These are phyloP conservation scores for Mythimna albipuncta DNA, from an alignment of 2,888 invertebrate species.

Conservation along the genomic window DNA sequence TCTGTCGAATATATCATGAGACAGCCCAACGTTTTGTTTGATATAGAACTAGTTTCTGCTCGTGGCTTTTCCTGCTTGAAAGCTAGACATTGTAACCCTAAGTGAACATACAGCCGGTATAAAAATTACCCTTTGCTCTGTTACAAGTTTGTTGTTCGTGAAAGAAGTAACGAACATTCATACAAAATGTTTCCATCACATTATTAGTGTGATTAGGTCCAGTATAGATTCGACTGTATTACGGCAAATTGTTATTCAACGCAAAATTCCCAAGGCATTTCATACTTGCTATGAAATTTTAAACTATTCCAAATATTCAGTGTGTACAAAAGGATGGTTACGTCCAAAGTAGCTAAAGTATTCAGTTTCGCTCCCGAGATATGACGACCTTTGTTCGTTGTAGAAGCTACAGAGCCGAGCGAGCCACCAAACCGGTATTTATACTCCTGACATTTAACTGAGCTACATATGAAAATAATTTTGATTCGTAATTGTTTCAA, in stretches of 20 bases:
- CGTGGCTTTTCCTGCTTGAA: too few relatives aligned
- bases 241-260: background rate
- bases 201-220: too few relatives aligned
- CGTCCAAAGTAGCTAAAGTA: constrained; percentile 40
- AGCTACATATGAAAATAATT: constrained; percentile 70
- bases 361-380: constrained; percentile 53
- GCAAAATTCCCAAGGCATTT: constrained; percentile 7
- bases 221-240: background rate
- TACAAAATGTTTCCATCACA: too few relatives aligned
- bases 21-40: too few relatives aligned
- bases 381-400: constrained; percentile 58
- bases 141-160: too few relatives aligned
- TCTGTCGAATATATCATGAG: background rate
- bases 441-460: constrained; percentile 72
- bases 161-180: too few relatives aligned
- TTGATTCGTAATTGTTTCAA: constrained; percentile 59
- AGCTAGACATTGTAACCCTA: too few relatives aligned
- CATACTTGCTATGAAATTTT: constrained; percentile 14
- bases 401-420: constrained; percentile 54
- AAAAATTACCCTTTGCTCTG: too few relatives aligned
- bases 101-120: too few relatives aligned
- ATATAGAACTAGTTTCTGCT: too few relatives aligned
- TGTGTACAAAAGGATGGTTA: constrained; percentile 41
- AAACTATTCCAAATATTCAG: constrained; percentile 30
- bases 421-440: constrained; percentile 68